These are phyloP conservation scores for Trachythela sp. DNA, from an alignment of 64 coral and sea anemone genomes.

Conservation along the genomic window DNA sequence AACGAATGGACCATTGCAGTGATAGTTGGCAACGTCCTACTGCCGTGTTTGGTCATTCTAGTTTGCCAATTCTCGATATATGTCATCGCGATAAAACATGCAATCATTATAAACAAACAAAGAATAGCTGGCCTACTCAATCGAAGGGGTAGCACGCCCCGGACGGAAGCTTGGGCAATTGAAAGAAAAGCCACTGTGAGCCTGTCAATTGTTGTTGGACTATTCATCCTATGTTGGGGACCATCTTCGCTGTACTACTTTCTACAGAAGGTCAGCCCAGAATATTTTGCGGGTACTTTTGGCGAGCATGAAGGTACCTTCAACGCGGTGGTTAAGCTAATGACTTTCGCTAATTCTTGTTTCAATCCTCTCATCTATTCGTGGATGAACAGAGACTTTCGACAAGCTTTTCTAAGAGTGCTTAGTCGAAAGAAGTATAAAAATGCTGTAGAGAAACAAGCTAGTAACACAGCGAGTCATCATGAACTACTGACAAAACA, in stretches of 20 bases:
- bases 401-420: neutral
- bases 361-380: neutral
- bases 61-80: neutral
- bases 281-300: neutral
- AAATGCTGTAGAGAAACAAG: neutral
- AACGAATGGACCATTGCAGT: neutral
- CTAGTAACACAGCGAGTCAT: neutral
- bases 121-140: neutral
- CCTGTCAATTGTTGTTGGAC: neutral
- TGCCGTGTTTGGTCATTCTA: neutral
- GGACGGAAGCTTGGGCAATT: neutral
- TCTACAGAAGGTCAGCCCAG: neutral
- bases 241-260: neutral
- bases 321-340: neutral
- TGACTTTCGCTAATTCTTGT: conserved; percentile 7
- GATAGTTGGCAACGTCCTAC: neutral
- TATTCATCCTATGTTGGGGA: neutral
- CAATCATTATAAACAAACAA: neutral
- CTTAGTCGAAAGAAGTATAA: neutral
- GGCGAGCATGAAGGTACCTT: neutral
- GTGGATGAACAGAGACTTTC: conserved; percentile 3
- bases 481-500: neutral
- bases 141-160: neutral
- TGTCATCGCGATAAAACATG: neutral
- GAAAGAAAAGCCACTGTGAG: neutral